Conservation (phyloP, 2,113 vertebrate species). For the Muntiacus reevesi region DNA sequence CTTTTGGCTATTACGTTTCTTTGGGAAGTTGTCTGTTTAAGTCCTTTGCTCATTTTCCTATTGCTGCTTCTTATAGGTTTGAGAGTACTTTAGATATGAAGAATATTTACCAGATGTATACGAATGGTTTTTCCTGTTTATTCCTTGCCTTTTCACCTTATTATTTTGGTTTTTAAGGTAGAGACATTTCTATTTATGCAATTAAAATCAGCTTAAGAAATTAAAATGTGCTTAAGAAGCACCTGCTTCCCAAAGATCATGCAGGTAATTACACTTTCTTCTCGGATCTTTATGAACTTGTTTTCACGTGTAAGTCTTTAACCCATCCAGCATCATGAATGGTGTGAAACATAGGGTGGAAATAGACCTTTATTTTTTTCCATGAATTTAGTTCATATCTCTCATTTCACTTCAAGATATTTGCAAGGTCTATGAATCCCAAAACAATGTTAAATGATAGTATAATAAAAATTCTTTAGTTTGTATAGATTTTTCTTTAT, state of each 20-base stretch:
- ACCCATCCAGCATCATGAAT: neutral
- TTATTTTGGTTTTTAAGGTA: neutral
- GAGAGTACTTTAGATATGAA: neutral
- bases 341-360: neutral
- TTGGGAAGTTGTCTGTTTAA: neutral
- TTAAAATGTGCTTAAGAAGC: neutral
- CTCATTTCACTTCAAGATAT: neutral
- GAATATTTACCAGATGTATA: neutral
- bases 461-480: neutral
- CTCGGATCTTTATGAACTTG: neutral
- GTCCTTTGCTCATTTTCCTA: neutral
- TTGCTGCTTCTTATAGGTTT: neutral
- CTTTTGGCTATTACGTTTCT: neutral
- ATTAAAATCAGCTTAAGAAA: neutral
- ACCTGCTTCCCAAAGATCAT: neutral
- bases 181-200: neutral
- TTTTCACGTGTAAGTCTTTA: neutral
- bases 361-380: neutral
- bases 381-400: constrained; percentile 3
- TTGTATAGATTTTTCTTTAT: neutral
- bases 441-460: neutral
- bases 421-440: neutral
- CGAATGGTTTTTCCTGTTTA: neutral
- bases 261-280: neutral
- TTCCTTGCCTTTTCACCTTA: neutral